A percentile compares a stretch with the other conserved stretches of the same genome.
Evolutionary conservation across 2,888 invertebrate species (phyloP).

Genomic region (Nemurella pictetii): DNA sequence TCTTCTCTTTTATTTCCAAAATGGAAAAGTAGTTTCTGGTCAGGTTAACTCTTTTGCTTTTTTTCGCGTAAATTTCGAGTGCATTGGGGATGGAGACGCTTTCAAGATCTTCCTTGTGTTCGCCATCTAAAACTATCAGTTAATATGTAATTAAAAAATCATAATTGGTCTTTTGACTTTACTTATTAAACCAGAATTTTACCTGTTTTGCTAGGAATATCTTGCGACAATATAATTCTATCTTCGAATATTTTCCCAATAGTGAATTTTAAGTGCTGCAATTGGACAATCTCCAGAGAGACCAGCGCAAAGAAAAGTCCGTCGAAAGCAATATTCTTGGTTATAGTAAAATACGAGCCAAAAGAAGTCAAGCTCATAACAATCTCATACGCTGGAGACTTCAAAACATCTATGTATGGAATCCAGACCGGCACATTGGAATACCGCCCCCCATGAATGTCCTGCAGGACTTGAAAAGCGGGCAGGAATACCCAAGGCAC

Average conservation of each 20-base stretch:
- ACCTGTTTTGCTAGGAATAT: too few species aligned
- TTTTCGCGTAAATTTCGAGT: too few species aligned
- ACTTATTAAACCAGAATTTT: too few species aligned
- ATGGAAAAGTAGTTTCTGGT: too few species aligned
- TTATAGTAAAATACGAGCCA: not conserved
- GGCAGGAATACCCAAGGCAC: constrained; percentile 12
- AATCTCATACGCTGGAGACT: constrained; percentile 10
- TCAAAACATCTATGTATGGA: not conserved
- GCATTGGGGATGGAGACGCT: too few species aligned
- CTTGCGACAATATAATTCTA: not conserved
- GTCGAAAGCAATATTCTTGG: not conserved
- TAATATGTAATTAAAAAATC: too few species aligned
- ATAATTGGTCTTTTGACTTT: too few species aligned
- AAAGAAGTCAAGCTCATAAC: not conserved
- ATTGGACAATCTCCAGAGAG: not conserved
- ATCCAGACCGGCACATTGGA: not conserved
- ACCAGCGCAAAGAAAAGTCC: not conserved
- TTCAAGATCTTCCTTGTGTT: too few species aligned
- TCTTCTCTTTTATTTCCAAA: too few species aligned
- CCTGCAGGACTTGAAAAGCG: not conserved
- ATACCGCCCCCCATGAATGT: not conserved
- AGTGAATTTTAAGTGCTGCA: not conserved
- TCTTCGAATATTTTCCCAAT: not conserved
- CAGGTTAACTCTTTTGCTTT: too few species aligned
- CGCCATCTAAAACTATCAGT: too few species aligned